A percentile compares a stretch with the other conserved stretches of the same genome.
Conservation (phyloP, 2,888 invertebrate species). For the Cordylochernes scorpioides region DNA sequence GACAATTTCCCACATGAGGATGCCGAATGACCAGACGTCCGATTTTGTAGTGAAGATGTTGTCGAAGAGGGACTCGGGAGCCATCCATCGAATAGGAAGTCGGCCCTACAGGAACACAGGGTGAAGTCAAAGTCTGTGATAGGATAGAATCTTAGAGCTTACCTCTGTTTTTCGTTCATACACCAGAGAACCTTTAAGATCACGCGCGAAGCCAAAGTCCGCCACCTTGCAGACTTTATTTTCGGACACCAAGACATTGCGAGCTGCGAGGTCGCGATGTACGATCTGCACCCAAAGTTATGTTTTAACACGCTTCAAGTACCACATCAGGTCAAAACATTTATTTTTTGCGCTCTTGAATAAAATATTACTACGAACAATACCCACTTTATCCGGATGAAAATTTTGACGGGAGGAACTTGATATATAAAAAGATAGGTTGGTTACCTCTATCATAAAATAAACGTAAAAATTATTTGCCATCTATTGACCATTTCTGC, state of each 20-base stretch:
- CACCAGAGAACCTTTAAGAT: conserved; percentile 35
- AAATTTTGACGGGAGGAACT: no score
- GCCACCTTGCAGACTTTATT: conserved; percentile 64
- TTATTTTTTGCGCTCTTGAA: not conserved
- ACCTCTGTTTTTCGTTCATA: conserved; percentile 23
- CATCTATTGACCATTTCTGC: no score
- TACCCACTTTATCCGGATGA: no score
- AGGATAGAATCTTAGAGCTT: conserved; percentile 1
- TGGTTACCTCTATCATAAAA: no score
- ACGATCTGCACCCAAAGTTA: conserved; percentile 37
- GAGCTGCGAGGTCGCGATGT: conserved; percentile 53
- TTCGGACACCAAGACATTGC: conserved; percentile 53
- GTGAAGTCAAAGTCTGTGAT: not conserved
- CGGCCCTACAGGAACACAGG: conserved; percentile 23
- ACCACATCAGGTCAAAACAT: not conserved
- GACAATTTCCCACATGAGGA: conserved; percentile 82
- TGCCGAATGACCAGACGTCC: conserved; percentile 79
- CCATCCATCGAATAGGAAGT: conserved; percentile 69
- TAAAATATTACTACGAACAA: not conserved
- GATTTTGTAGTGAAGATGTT: conserved; percentile 78
- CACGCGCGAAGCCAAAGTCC: conserved; percentile 59
- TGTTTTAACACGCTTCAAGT: not conserved
- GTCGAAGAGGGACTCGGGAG: conserved; percentile 74
- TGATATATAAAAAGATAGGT: no score
- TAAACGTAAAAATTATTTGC: no score